These are phyloP conservation scores for Saccostrea echinata DNA, from an alignment of 1,140 invertebrate species.

Conservation along the genomic window DNA sequence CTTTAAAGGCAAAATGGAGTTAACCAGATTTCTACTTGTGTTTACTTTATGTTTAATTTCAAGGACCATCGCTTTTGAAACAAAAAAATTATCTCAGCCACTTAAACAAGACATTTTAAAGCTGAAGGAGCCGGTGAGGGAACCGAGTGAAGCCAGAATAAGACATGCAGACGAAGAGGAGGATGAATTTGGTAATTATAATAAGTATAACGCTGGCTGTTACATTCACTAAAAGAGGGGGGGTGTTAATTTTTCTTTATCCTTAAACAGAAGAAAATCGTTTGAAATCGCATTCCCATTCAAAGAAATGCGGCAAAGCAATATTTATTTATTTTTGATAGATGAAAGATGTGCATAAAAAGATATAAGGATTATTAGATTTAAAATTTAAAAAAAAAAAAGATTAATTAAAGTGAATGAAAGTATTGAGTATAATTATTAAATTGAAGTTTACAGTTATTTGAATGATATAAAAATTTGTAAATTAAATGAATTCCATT, in stretches of 20 bases:
- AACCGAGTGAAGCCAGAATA: background rate
- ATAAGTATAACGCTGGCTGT: background rate
- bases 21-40: conserved; percentile 34
- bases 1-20: conserved; percentile 23
- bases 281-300: too few relatives aligned
- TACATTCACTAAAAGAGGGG: background rate
- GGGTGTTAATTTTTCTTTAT: background rate
- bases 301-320: too few relatives aligned
- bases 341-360: too few relatives aligned
- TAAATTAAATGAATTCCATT: too few relatives aligned
- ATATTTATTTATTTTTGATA: too few relatives aligned
- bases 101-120: conserved; percentile 1
- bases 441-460: too few relatives aligned
- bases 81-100: conserved; percentile 14
- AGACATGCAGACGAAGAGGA: conserved; percentile 2
- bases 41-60: conserved; percentile 27
- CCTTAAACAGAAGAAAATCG: background rate
- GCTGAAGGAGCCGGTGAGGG: background rate
- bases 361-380: too few relatives aligned
- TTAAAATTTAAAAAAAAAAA: too few relatives aligned
- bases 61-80: conserved; percentile 18
- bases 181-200: conserved; percentile 27
- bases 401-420: too few relatives aligned
- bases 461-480: too few relatives aligned
- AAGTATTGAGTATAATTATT: too few relatives aligned